Conservation (phyloP, 2,888 invertebrate genomes). For the Bruchidius siliquastri region DNA sequence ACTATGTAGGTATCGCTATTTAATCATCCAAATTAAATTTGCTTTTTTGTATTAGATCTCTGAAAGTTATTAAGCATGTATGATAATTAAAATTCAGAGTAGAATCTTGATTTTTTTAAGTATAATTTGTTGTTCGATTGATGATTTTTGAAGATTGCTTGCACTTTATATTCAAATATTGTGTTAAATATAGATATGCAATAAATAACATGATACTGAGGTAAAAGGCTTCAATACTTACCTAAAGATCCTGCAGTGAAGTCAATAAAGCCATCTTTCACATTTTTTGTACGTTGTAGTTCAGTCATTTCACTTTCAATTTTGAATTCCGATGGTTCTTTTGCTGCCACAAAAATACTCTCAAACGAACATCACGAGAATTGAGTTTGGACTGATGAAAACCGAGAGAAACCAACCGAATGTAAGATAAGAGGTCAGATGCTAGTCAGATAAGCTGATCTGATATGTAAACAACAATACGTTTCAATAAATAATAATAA, state of each 20-base stretch:
- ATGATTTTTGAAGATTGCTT: no score
- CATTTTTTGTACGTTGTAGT: slow-evolving; percentile 21
- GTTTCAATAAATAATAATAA: background rate
- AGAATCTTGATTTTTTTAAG: no score
- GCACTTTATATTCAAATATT: no score
- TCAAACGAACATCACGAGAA: background rate
- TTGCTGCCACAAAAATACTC: background rate
- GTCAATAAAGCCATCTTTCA: slow-evolving; percentile 71
- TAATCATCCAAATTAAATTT: no score
- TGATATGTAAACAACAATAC: background rate
- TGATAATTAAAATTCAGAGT: no score
- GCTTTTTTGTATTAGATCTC: no score
- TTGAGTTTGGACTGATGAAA: background rate
- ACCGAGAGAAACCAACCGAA: background rate
- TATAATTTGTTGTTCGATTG: no score
- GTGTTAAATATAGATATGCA: no score
- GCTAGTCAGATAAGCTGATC: background rate
- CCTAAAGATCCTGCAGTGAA: slow-evolving; percentile 79
- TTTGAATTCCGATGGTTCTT: background rate
- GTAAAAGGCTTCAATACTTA: slow-evolving; percentile 41
- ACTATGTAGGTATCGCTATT: no score
- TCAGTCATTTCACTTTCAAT: background rate
- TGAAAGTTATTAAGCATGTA: no score
- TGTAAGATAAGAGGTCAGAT: background rate
- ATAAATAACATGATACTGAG: no score